Percentiles rank a stretch among this genome's conserved stretches.
phyloP scores from a whole-genome alignment of 2,888 invertebrate genomes.

The Adela reaumurella region DNA sequence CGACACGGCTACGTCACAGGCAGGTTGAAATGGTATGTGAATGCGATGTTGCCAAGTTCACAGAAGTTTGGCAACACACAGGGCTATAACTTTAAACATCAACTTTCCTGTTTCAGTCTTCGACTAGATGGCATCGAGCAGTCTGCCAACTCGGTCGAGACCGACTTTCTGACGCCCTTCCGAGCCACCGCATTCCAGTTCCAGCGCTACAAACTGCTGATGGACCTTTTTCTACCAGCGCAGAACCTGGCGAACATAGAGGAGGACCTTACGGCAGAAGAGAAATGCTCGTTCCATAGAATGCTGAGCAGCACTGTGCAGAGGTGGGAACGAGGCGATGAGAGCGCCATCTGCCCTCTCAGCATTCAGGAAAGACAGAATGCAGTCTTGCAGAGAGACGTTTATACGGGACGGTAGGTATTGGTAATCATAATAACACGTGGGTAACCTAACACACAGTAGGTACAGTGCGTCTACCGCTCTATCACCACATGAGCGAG shows the following conservation, averaged over 20 bases:
- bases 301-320: constrained; percentile 59
- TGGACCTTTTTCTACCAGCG: constrained; percentile 57
- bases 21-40: too few species aligned
- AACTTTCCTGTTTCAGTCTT: too few species aligned
- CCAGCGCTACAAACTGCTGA: constrained; percentile 54
- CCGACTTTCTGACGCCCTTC: constrained; percentile 52
- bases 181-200: constrained; percentile 58
- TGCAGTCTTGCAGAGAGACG: not conserved
- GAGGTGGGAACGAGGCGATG: constrained; percentile 58
- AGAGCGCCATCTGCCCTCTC: constrained; percentile 46
- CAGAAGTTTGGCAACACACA: too few species aligned
- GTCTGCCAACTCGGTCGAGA: constrained; percentile 37
- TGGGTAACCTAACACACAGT: too few species aligned
- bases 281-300: constrained; percentile 27
- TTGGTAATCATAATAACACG: too few species aligned
- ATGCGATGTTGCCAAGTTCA: too few species aligned
- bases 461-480: too few species aligned
- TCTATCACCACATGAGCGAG: too few species aligned
- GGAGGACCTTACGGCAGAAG: constrained; percentile 33
- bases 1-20: too few species aligned
- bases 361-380: constrained; percentile 28
- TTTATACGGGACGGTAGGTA: not conserved
- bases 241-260: constrained; percentile 32
- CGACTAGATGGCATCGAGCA: constrained; percentile 61
- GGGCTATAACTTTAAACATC: too few species aligned